Evolutionary conservation across 2,888 invertebrate genomes (phyloP).

Genomic region (Drosophila sordidapex): DNA sequence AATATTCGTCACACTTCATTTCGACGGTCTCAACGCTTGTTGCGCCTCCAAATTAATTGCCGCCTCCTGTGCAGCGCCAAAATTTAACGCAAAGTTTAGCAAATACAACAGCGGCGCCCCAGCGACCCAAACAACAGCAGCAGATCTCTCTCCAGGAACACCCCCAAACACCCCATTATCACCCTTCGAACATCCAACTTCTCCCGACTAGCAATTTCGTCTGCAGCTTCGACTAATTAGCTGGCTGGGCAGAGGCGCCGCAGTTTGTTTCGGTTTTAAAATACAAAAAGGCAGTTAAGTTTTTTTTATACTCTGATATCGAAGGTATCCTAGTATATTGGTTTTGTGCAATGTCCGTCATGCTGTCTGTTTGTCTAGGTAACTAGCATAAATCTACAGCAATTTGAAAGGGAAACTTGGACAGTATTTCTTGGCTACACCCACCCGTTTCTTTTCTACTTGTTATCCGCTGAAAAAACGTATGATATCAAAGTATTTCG

Average conservation of each 20-base stretch:
- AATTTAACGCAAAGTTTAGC: slow-evolving; percentile 76
- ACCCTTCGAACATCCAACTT: background rate
- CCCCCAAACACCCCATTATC: slow-evolving; percentile 5
- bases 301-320: background rate
- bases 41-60: slow-evolving; percentile 79
- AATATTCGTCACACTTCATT: slow-evolving; percentile 73
- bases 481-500: too few species aligned
- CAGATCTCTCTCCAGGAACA: slow-evolving; percentile 6
- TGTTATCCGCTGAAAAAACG: too few species aligned
- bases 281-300: slow-evolving; percentile 23
- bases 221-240: slow-evolving; percentile 66
- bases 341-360: too few species aligned
- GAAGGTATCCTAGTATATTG: too few species aligned
- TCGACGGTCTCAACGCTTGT: slow-evolving; percentile 76
- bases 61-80: slow-evolving; percentile 77
- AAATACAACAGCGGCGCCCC: slow-evolving; percentile 63
- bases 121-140: background rate
- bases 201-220: background rate
- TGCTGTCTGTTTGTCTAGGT: too few species aligned
- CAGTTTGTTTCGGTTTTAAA: slow-evolving; percentile 41
- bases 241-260: slow-evolving; percentile 70
- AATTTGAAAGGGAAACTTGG: too few species aligned
- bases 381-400: too few species aligned
- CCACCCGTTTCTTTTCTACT: too few species aligned
- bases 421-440: too few species aligned